Conservation (phyloP, 37 sponge, comb jelly and placozoan species). For the Beroe forskalii region DNA sequence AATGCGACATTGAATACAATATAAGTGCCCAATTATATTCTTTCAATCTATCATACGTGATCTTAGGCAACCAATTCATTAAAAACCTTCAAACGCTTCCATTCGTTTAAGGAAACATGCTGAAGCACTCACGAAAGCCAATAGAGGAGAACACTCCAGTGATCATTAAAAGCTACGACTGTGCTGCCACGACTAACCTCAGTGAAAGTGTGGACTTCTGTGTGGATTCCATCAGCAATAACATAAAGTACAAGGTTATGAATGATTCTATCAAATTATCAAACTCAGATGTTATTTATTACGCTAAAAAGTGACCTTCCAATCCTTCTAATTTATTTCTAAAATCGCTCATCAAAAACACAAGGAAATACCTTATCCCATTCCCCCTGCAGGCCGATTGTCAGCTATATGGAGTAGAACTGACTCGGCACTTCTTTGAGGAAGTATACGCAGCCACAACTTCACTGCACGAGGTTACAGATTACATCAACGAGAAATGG, state of each 20-base stretch:
- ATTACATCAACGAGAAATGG: background rate
- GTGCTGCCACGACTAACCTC: background rate
- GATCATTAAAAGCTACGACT: conserved; percentile 34
- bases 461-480: background rate
- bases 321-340: too few relatives aligned
- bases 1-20: too few relatives aligned
- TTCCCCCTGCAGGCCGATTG: conserved; percentile 59
- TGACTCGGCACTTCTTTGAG: conserved; percentile 5
- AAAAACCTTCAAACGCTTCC: too few relatives aligned
- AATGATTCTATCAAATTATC: too few relatives aligned
- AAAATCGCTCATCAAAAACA: too few relatives aligned
- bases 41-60: too few relatives aligned
- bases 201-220: background rate
- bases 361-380: too few relatives aligned
- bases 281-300: background rate
- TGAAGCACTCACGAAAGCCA: background rate
- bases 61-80: too few relatives aligned
- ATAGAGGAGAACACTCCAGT: background rate
- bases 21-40: too few relatives aligned
- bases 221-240: conserved; percentile 11
- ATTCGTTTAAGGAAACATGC: background rate
- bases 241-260: conserved; percentile 51
- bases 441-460: background rate
- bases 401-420: background rate
- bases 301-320: too few relatives aligned